A percentile compares a stretch with the other conserved stretches of the same genome.
Evolutionary conservation across 1,140 invertebrate species (phyloP).

Genomic region (Rhyacophila brunnea): DNA sequence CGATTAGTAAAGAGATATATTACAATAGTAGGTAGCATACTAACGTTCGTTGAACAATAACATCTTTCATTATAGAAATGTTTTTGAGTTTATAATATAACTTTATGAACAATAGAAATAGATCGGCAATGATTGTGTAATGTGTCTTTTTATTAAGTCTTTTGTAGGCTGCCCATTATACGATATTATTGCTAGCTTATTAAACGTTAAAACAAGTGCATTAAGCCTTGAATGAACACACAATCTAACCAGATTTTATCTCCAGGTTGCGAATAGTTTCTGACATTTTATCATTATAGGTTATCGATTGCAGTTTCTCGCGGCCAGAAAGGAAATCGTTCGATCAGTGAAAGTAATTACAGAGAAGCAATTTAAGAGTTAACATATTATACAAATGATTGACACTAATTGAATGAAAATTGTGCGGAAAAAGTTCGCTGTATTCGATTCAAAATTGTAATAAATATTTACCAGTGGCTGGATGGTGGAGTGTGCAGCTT

Average conservation of each 20-base stretch:
- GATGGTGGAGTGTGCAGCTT: neutral
- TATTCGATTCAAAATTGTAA: slow-evolving; percentile 11
- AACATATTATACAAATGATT: slow-evolving; percentile 20
- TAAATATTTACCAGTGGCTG: slow-evolving; percentile 1
- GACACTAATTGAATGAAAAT: slow-evolving; percentile 33
- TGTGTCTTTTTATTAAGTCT: no score
- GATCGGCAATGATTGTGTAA: no score
- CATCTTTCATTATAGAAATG: no score
- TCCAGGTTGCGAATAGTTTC: slow-evolving; percentile 9
- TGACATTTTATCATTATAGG: slow-evolving; percentile 27
- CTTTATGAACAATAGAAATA: no score
- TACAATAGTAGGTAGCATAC: no score
- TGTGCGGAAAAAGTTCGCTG: slow-evolving; percentile 2
- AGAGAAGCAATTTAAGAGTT: slow-evolving; percentile 6
- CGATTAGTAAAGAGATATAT: no score
- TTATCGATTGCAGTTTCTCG: slow-evolving; percentile 18
- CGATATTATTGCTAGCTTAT: neutral
- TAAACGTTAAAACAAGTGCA: slow-evolving; percentile 5
- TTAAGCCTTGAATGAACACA: slow-evolving; percentile 21
- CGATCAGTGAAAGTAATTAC: slow-evolving; percentile 27
- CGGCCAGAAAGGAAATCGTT: slow-evolving; percentile 6
- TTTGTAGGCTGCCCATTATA: no score
- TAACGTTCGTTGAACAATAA: no score
- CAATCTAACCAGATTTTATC: slow-evolving; percentile 15
- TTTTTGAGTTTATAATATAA: no score